Evolutionary conservation across 2,888 invertebrate species (phyloP).

Genomic region (Branchipolynoe longqiensis): DNA sequence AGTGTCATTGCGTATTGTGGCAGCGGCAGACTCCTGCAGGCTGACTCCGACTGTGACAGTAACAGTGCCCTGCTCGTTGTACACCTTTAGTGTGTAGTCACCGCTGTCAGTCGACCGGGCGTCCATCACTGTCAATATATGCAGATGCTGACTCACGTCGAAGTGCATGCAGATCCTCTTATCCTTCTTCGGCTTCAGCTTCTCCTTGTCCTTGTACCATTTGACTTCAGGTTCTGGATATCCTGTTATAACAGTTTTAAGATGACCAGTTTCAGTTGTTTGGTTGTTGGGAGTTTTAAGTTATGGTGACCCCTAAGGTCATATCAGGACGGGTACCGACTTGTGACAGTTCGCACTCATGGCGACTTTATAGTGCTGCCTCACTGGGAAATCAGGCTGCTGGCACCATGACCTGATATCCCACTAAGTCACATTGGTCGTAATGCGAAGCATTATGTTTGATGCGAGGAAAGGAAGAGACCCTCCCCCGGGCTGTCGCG

Average conservation of each 20-base stretch:
- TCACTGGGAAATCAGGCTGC: no score
- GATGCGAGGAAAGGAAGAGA: no score
- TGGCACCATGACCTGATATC: no score
- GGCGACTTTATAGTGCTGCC: no score
- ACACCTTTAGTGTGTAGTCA: slow-evolving; percentile 71
- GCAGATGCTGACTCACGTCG: slow-evolving; percentile 20
- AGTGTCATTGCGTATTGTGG: background rate
- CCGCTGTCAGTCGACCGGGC: slow-evolving; percentile 69
- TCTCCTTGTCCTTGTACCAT: slow-evolving; percentile 64
- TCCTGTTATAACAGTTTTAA: slow-evolving; percentile 54
- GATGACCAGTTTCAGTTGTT: no score
- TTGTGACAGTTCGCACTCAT: no score
- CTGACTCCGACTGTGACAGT: slow-evolving; percentile 63
- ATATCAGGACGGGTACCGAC: no score
- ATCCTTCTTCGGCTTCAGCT: slow-evolving; percentile 64
- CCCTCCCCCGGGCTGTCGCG: no score
- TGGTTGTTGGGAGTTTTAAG: no score
- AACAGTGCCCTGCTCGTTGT: slow-evolving; percentile 68
- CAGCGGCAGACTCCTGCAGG: background rate
- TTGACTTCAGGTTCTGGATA: slow-evolving; percentile 60
- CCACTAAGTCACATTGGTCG: no score
- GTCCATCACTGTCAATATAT: slow-evolving; percentile 48
- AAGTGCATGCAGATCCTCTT: slow-evolving; percentile 24
- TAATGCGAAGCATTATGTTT: no score
- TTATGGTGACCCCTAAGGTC: no score